Evolutionary conservation across 2,888 invertebrate species (phyloP).

Genomic region (Sepioteuthis lessoniana): DNA sequence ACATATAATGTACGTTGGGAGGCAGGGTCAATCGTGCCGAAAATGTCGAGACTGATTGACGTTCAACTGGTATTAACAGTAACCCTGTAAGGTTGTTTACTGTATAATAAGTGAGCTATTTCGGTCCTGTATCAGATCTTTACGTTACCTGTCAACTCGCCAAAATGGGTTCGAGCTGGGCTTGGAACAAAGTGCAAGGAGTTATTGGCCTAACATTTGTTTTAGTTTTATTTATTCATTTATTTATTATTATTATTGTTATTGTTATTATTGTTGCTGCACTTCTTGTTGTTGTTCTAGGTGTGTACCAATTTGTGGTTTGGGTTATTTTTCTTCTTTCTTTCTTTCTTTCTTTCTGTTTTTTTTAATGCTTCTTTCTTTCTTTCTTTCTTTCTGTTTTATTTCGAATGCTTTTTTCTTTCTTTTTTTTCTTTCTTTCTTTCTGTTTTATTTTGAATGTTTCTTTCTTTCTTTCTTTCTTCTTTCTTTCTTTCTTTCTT

Average conservation of each 20-base stretch:
- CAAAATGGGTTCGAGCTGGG: background rate
- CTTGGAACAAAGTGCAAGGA: background rate
- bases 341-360: too few species aligned
- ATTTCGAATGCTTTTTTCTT: too few species aligned
- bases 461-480: background rate
- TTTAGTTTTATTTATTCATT: background rate
- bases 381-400: too few species aligned
- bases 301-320: too few species aligned
- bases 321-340: background rate
- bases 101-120: background rate
- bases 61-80: background rate
- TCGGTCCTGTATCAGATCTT: background rate
- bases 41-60: constrained; percentile 33
- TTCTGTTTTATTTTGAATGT: too few species aligned
- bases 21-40: background rate
- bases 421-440: too few species aligned
- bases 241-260: background rate
- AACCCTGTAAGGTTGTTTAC: background rate
- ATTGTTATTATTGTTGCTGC: background rate
- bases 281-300: background rate
- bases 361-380: too few species aligned
- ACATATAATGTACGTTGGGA: background rate
- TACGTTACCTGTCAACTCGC: background rate
- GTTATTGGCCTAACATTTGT: background rate
- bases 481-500: background rate